Conservation (phyloP, 1,140 invertebrate species). For the Reticulitermes speratus region DNA sequence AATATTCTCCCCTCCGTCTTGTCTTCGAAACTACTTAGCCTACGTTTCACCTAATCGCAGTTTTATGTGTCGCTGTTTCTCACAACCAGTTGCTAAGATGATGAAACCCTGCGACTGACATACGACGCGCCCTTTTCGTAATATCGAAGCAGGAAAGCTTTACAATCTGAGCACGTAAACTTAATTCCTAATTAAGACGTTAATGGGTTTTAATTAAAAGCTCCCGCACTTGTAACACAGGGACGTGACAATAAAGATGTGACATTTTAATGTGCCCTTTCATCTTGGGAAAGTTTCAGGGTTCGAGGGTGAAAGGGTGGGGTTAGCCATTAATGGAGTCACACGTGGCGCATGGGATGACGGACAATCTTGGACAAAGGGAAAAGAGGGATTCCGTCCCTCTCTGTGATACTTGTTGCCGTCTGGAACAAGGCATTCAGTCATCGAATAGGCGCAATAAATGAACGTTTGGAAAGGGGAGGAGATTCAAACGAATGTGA, state of each 20-base stretch:
- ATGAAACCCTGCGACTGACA: too few species aligned
- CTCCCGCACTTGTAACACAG: slow-evolving; percentile 21
- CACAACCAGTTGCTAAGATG: too few species aligned
- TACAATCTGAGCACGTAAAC: slow-evolving; percentile 26
- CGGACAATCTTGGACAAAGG: background rate
- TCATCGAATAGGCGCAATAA: too few species aligned
- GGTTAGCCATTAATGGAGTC: background rate
- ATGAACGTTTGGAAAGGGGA: too few species aligned
- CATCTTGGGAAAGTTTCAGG: slow-evolving; percentile 11
- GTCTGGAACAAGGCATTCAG: too few species aligned
- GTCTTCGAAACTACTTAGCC: too few species aligned
- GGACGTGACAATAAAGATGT: slow-evolving; percentile 36
- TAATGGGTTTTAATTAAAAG: slow-evolving; percentile 39
- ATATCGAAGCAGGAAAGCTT: background rate
- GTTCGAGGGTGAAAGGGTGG: background rate
- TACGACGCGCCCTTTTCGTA: too few species aligned
- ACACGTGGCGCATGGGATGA: background rate
- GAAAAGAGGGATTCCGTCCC: too few species aligned
- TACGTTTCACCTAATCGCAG: too few species aligned
- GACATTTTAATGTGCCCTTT: slow-evolving; percentile 27
- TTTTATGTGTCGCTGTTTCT: too few species aligned
- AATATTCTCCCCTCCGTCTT: too few species aligned
- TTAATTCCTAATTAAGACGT: slow-evolving; percentile 38
- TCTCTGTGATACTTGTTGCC: background rate
- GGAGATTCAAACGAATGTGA: too few species aligned